Evolutionary conservation across 1,140 invertebrate species (phyloP).

Genomic region (Pogonus chalceus): DNA sequence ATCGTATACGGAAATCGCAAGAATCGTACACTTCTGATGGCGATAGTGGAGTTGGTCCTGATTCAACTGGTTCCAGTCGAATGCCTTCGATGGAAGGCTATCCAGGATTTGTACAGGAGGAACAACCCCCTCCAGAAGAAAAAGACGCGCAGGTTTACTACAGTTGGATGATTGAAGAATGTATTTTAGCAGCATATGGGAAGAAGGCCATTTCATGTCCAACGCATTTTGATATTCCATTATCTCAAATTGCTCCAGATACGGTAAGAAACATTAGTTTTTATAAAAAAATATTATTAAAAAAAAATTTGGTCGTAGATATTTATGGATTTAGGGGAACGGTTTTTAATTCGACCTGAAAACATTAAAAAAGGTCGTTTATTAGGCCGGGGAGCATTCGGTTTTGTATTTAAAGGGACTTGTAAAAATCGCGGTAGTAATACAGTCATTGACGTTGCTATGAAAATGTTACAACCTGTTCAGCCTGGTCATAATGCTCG

Average conservation of each 20-base stretch:
- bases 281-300: not conserved
- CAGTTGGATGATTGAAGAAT: conserved; percentile 88
- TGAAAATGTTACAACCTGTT: conserved; percentile 93
- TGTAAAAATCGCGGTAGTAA: conserved; percentile 51
- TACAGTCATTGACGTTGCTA: conserved; percentile 65
- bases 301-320: conserved; percentile 40
- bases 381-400: conserved; percentile 93
- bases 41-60: conserved; percentile 70
- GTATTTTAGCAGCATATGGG: conserved; percentile 78
- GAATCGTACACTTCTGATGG: conserved; percentile 66
- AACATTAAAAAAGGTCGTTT: conserved; percentile 67
- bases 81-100: conserved; percentile 74
- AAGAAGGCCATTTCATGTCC: conserved; percentile 60
- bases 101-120: conserved; percentile 33
- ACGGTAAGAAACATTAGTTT: conserved; percentile 41
- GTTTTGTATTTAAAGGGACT: conserved; percentile 85
- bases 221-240: conserved; percentile 57
- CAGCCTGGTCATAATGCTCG: conserved; percentile 71
- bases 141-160: conserved; percentile 38
- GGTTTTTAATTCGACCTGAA: conserved; percentile 67
- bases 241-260: conserved; percentile 75
- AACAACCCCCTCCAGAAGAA: conserved; percentile 18
- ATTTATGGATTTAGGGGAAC: conserved; percentile 78
- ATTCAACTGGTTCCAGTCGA: conserved; percentile 57
- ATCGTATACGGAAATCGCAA: conserved; percentile 47